A percentile compares a stretch with the other conserved stretches of the same genome.
Evolutionary conservation across 2,113 vertebrate genomes (phyloP).

Genomic region (Xiphophorus couchianus): DNA sequence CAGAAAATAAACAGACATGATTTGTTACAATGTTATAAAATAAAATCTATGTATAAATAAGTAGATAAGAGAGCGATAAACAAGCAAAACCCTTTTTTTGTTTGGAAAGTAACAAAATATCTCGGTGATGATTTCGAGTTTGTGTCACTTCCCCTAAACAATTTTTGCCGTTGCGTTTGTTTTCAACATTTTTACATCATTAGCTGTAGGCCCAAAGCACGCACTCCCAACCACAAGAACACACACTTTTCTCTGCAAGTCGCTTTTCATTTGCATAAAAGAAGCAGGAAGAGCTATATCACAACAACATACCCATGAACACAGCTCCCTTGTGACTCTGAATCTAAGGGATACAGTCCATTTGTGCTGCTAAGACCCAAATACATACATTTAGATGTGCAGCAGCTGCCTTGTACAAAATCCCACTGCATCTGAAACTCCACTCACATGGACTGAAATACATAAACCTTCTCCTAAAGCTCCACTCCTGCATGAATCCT

Average conservation of each 20-base stretch:
- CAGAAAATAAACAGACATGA: constrained; percentile 1
- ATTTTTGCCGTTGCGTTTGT: constrained; percentile 68
- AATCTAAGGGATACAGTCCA: constrained; percentile 43
- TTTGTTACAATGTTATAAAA: background rate
- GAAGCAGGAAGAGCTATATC: constrained; percentile 36
- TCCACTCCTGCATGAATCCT: constrained; percentile 17
- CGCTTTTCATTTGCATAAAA: constrained; percentile 44
- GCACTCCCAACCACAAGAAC: constrained; percentile 10
- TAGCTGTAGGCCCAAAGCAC: constrained; percentile 59
- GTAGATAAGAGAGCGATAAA: constrained; percentile 5
- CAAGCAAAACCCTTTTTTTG: background rate
- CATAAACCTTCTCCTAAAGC: constrained; percentile 19
- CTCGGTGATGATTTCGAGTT: constrained; percentile 30
- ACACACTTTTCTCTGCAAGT: constrained; percentile 27
- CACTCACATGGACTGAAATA: constrained; percentile 22
- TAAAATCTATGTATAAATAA: background rate
- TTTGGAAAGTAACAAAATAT: constrained; percentile 5
- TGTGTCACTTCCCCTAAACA: constrained; percentile 47
- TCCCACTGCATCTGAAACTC: background rate
- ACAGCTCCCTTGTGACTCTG: constrained; percentile 48
- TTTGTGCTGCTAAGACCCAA: constrained; percentile 51
- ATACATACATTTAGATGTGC: constrained; percentile 55
- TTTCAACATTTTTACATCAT: constrained; percentile 81
- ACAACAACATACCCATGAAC: constrained; percentile 46
- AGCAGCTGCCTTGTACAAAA: constrained; percentile 12